Evolutionary conservation across 2,113 vertebrate species (phyloP).

Genomic region (Cyanoliseus patagonus): DNA sequence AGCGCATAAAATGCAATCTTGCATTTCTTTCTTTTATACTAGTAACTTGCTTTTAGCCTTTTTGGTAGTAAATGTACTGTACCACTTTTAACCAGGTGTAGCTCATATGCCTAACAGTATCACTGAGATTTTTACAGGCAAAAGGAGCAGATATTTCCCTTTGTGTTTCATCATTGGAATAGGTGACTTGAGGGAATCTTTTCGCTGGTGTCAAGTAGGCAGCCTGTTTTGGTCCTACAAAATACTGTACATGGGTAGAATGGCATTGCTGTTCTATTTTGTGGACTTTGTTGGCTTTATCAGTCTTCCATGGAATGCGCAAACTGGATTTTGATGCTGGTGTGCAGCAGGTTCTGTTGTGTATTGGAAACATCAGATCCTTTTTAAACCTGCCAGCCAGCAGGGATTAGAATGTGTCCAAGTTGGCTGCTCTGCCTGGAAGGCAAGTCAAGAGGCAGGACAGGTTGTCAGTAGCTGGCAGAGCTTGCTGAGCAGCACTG

Average conservation of each 20-base stretch:
- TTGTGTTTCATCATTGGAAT: neutral
- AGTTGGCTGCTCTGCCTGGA: neutral
- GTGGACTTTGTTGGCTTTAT: neutral
- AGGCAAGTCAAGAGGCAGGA: neutral
- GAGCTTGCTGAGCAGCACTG: neutral
- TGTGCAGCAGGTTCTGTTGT: neutral
- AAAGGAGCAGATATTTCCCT: neutral
- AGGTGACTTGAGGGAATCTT: neutral
- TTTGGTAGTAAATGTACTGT: neutral
- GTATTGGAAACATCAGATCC: neutral
- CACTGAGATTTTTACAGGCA: neutral
- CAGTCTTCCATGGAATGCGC: neutral
- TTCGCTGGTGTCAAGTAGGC: too few relatives aligned
- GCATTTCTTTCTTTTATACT: neutral
- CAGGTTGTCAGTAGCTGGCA: neutral
- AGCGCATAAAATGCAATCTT: neutral
- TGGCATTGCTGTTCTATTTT: neutral
- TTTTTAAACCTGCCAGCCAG: neutral
- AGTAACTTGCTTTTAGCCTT: neutral
- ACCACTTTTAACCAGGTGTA: neutral
- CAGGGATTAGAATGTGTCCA: rapidly evolving
- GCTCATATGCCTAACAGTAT: too few relatives aligned
- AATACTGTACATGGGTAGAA: neutral
- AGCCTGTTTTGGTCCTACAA: neutral
- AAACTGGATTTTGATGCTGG: neutral